Percentiles rank a stretch among this genome's conserved stretches.
Conservation (phyloP, 2,113 vertebrate species). For the Natator depressus region DNA sequence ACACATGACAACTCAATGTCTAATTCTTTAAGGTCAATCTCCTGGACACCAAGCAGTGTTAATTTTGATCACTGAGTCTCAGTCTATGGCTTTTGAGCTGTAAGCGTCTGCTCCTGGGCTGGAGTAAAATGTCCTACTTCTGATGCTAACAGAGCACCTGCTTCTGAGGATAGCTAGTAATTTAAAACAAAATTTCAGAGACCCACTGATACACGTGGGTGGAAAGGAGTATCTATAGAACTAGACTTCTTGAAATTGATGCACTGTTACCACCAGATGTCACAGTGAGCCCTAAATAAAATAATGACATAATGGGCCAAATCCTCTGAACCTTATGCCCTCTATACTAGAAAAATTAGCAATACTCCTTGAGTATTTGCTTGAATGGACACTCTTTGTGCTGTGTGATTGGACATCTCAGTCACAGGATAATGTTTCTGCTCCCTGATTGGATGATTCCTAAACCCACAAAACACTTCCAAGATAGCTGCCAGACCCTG, state of each 20-base stretch:
- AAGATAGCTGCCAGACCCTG: too few relatives aligned
- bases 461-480: too few relatives aligned
- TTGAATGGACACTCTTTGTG: too few relatives aligned
- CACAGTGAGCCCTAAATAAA: neutral
- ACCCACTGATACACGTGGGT: rapidly evolving
- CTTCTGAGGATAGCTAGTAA: neutral
- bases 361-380: too few relatives aligned
- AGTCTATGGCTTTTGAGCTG: neutral
- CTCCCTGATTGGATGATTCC: too few relatives aligned
- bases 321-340: too few relatives aligned
- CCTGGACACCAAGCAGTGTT: neutral
- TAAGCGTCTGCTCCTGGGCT: neutral
- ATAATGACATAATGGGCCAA: rapidly evolving
- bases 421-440: too few relatives aligned
- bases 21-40: neutral
- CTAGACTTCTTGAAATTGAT: rapidly evolving
- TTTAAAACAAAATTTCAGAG: neutral
- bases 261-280: neutral
- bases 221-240: neutral
- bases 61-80: neutral
- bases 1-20: neutral
- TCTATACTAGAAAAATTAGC: too few relatives aligned
- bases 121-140: too few relatives aligned
- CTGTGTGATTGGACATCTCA: too few relatives aligned
- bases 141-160: neutral